phyloP scores from a whole-genome alignment of 2,888 invertebrate genomes.

The Hypomecis punctinalis region DNA sequence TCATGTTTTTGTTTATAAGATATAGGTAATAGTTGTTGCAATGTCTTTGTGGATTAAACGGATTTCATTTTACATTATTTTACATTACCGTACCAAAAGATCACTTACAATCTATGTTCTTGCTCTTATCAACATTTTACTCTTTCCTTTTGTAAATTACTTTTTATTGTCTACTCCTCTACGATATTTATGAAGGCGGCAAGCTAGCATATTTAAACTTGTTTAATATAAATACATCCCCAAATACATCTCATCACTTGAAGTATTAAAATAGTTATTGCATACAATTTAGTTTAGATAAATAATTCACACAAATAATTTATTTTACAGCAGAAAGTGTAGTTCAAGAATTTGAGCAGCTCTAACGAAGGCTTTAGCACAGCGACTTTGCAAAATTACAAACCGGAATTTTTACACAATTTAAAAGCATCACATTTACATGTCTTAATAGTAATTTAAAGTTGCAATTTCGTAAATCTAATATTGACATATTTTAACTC shows the following conservation, averaged over 20 bases:
- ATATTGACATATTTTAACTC: neutral
- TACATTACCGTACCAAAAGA: conserved; percentile 6
- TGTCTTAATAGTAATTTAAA: neutral
- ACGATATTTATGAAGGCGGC: conserved; percentile 22
- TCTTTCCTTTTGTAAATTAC: neutral
- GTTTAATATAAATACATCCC: conserved; percentile 6
- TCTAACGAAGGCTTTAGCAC: conserved; percentile 4
- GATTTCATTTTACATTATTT: conserved; percentile 6
- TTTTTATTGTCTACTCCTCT: neutral
- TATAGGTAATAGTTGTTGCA: no score
- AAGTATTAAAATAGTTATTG: conserved; percentile 19
- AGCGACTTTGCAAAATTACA: conserved; percentile 21
- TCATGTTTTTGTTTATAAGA: no score
- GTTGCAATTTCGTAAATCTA: conserved; percentile 1
- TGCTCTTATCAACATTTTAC: neutral
- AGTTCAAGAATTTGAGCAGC: conserved; percentile 12
- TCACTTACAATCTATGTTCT: neutral
- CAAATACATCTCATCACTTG: conserved; percentile 5
- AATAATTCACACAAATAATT: neutral
- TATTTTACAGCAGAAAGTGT: conserved; percentile 2
- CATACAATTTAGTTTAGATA: conserved; percentile 6
- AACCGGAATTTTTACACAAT: neutral
- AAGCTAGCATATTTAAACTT: conserved; percentile 23
- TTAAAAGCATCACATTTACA: conserved; percentile 14
- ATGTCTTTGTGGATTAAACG: neutral